phyloP scores from a whole-genome alignment of 2,888 invertebrate species.

The Himalopsyche japonica region DNA sequence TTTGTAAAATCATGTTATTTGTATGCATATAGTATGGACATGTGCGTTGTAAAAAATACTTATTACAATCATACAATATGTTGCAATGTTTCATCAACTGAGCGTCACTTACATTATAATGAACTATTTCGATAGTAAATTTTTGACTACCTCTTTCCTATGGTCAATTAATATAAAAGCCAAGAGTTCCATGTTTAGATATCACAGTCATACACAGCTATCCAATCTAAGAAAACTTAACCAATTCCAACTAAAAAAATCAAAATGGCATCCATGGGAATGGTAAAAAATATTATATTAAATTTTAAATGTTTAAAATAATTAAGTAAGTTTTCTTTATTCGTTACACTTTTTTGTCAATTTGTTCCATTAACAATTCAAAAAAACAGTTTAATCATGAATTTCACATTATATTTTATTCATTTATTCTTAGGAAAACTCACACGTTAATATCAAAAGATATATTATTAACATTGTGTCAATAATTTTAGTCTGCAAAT shows the following conservation, averaged over 20 bases:
- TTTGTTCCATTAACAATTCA: too few species aligned
- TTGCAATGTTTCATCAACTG: slow-evolving; percentile 8
- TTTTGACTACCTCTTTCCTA: not conserved
- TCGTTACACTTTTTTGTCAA: too few species aligned
- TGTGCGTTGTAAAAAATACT: not conserved
- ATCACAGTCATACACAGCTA: slow-evolving; percentile 10
- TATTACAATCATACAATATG: not conserved
- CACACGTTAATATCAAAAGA: too few species aligned
- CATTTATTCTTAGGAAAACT: too few species aligned
- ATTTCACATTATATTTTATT: too few species aligned
- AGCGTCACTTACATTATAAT: slow-evolving; percentile 4
- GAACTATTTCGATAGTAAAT: not conserved
- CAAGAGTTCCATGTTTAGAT: not conserved
- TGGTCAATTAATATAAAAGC: slow-evolving; percentile 19
- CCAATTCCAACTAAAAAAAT: not conserved
- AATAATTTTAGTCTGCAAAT: too few species aligned
- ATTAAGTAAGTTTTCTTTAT: too few species aligned
- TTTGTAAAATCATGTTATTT: slow-evolving; percentile 6
- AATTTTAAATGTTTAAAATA: not conserved
- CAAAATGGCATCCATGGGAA: slow-evolving; percentile 15
- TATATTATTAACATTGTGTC: too few species aligned
- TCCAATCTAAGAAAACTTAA: not conserved
- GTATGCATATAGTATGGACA: slow-evolving; percentile 14
- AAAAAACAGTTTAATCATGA: too few species aligned
- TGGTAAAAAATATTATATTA: not conserved